phyloP scores from a whole-genome alignment of 1,140 invertebrate species.

The Propsilocerus akamusi region DNA sequence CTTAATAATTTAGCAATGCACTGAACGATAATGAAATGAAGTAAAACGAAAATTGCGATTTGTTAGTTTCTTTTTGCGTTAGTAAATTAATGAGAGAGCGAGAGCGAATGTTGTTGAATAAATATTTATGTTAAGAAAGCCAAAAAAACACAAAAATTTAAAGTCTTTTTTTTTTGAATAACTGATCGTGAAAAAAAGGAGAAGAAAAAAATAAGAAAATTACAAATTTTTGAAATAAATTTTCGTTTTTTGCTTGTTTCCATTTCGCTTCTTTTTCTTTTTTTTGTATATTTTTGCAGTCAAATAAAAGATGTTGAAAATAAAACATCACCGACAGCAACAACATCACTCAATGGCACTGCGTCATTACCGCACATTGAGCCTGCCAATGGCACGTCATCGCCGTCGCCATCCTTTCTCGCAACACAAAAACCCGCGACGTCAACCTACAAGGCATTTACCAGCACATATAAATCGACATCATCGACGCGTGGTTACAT shows the following conservation, averaged over 20 bases:
- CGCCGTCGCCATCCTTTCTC: not conserved
- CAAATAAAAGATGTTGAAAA: conserved; percentile 3
- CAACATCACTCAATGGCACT: not conserved
- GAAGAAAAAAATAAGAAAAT: too few species aligned
- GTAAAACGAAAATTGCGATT: not conserved
- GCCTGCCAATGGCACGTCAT: too few species aligned
- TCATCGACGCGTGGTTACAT: conserved; percentile 11
- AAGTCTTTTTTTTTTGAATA: too few species aligned
- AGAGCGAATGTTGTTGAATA: too few species aligned
- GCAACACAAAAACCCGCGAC: not conserved
- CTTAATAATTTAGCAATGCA: not conserved
- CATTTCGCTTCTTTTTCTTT: too few species aligned
- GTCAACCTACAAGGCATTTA: not conserved
- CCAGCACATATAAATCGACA: conserved; percentile 6
- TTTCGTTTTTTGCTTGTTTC: too few species aligned
- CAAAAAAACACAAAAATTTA: too few species aligned
- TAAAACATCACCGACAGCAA: not conserved
- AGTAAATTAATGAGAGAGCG: too few species aligned
- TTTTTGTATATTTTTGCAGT: conserved; percentile 1
- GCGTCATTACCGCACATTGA: not conserved
- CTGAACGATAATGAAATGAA: not conserved
- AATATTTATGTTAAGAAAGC: too few species aligned
- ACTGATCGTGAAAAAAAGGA: too few species aligned
- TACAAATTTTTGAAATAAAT: too few species aligned
- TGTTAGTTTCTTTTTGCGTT: not conserved